Conservation (phyloP, 1,140 invertebrate genomes). For the Pentalonia nigronervosa region DNA sequence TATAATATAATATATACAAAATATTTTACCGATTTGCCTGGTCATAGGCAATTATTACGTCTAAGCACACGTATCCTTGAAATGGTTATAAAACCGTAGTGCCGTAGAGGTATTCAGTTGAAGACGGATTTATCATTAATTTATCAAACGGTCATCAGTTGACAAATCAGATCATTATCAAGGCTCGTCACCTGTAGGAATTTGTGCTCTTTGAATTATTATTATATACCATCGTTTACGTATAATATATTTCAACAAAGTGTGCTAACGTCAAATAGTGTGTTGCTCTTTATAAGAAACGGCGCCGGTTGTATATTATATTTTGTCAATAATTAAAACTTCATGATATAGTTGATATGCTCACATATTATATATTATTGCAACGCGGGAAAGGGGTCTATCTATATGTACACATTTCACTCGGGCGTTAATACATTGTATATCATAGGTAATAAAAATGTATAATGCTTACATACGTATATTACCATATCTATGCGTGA, state of each 20-base stretch:
- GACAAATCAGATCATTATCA: background rate
- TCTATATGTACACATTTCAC: background rate
- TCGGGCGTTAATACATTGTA: background rate
- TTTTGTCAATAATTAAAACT: background rate
- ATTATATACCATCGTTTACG: background rate
- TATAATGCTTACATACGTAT: too few relatives aligned
- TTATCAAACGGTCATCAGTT: too few relatives aligned
- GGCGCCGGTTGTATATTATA: background rate
- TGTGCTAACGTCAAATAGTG: background rate
- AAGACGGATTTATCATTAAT: background rate
- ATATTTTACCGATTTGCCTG: background rate
- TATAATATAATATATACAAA: background rate
- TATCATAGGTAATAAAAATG: too few relatives aligned
- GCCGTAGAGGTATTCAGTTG: background rate
- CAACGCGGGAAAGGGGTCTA: background rate
- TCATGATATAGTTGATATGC: too few relatives aligned
- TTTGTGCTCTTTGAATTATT: background rate
- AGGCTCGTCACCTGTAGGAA: background rate
- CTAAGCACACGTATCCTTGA: background rate
- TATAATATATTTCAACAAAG: background rate
- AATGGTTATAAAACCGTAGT: background rate
- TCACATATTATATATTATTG: background rate
- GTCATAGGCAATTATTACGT: background rate
- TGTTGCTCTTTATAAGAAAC: background rate
- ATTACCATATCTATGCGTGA: background rate